Base-by-base conservation (phyloP, 2,888 invertebrate genomes). In the Lepidochrysops patricia region DNA sequence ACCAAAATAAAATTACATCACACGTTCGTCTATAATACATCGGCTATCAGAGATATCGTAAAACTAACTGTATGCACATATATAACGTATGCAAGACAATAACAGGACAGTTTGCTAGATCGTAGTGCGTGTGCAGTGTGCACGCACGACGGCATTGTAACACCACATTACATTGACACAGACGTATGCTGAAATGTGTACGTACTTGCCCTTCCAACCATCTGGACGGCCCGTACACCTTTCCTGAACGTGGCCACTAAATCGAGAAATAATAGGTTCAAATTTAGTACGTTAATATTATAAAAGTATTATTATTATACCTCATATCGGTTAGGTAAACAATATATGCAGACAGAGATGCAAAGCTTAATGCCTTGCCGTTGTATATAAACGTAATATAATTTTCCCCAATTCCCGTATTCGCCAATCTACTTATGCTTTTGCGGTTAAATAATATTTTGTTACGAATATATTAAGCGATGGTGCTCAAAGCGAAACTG, bases 231-330 rank as follows among this genome's bases (percentile, higher is more conserved):
- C 91, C 98, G 96, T 90, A 98, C 98, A 93, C 98, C 98, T 92
- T 98, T 98, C 95, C 98, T 97, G 96, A 99, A 99, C 91, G 98
- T 97, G 87, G 98, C 98, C 97, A 98, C 98, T 98, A 93, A 89
- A 89, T 83, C 86, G 84, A 86, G 82, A 89, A 89, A 88, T 72
- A 87, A 84, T 72, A 79, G 65, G 68, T 74, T 78, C 79, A 75
- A 78, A 78, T 68, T 74, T 78, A 72, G 73, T 66, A 72, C 68
- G 69, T 71, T 72, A 37, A 75, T 63, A 66, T 67, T 64, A 59
- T 26, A n/a, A n/a, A n/a, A n/a, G n/a, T n/a, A n/a, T n/a, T n/a
- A n/a, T n/a, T n/a, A 61, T 62, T 58, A 35, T 59, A 60, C 49
- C 35, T 60, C 61, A 60, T 43, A 57, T 58, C 60, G 61, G 72